Evolutionary conservation across 2,113 vertebrate genomes (phyloP).

Genomic region (Diphyllodes magnificus): DNA sequence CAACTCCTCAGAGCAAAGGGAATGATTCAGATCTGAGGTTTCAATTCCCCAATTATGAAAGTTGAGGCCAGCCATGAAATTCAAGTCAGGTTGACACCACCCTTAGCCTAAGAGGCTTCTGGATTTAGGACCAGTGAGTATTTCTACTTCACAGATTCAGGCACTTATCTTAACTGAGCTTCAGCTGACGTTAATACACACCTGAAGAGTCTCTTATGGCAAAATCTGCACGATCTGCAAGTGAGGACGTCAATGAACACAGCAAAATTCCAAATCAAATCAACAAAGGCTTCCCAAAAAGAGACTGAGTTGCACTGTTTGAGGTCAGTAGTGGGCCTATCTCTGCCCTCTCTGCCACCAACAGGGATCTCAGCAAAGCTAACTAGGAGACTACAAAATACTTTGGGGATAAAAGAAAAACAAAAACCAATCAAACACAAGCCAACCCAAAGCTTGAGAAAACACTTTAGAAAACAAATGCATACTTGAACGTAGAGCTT

Average conservation of each 20-base stretch:
- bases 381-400: background rate
- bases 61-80: background rate
- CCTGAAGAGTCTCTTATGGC: background rate
- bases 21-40: slow-evolving; percentile 27
- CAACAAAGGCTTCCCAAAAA: background rate
- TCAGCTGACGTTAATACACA: background rate
- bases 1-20: background rate
- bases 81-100: background rate
- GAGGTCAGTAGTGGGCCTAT: background rate
- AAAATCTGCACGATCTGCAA: background rate
- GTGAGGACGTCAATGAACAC: background rate
- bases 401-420: background rate
- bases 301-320: background rate
- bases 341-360: background rate
- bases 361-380: background rate
- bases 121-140: background rate
- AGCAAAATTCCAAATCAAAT: background rate
- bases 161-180: background rate
- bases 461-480: background rate
- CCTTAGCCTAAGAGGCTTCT: background rate
- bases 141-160: background rate
- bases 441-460: background rate
- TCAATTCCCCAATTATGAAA: background rate
- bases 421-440: background rate
- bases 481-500: background rate